These are phyloP conservation scores for Lasaia peninsularis DNA, from an alignment of 1,140 invertebrate species.

Conservation along the genomic window DNA sequence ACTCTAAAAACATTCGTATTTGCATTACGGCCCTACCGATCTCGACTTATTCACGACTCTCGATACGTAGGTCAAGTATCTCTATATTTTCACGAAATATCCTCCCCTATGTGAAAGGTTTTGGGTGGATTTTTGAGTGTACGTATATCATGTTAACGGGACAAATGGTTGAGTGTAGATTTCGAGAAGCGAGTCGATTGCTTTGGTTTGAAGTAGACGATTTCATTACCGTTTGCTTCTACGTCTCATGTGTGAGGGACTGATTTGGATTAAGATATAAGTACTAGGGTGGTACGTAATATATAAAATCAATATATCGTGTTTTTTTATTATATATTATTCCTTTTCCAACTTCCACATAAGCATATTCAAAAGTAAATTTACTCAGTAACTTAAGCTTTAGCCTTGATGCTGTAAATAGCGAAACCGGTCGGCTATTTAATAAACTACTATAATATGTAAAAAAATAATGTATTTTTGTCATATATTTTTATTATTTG, in stretches of 20 bases:
- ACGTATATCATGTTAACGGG: constrained; percentile 1
- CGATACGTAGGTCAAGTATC: constrained; percentile 51
- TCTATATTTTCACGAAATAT: constrained; percentile 13
- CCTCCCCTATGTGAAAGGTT: constrained; percentile 14
- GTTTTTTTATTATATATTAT: no score
- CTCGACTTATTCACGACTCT: constrained; percentile 42
- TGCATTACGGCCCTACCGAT: constrained; percentile 58
- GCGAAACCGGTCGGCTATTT: no score
- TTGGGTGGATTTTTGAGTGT: constrained; percentile 15
- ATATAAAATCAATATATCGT: no score
- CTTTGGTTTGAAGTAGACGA: constrained; percentile 16
- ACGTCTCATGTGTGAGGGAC: constrained; percentile 10
- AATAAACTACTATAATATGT: no score
- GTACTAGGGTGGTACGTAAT: background rate
- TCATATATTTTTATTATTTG: no score
- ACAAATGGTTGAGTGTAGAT: constrained; percentile 24
- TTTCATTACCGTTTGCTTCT: constrained; percentile 32
- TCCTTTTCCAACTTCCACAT: no score
- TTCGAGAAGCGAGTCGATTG: constrained; percentile 23
- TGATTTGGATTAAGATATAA: constrained; percentile 7
- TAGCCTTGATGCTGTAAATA: no score
- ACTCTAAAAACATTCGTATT: constrained; percentile 65
- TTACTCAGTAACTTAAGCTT: no score
- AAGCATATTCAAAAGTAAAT: no score
- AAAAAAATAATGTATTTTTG: no score